Percentiles rank a stretch among this genome's conserved stretches.
Evolutionary conservation across 1,140 invertebrate species (phyloP).

Genomic region (Rhagoletis pomonella): DNA sequence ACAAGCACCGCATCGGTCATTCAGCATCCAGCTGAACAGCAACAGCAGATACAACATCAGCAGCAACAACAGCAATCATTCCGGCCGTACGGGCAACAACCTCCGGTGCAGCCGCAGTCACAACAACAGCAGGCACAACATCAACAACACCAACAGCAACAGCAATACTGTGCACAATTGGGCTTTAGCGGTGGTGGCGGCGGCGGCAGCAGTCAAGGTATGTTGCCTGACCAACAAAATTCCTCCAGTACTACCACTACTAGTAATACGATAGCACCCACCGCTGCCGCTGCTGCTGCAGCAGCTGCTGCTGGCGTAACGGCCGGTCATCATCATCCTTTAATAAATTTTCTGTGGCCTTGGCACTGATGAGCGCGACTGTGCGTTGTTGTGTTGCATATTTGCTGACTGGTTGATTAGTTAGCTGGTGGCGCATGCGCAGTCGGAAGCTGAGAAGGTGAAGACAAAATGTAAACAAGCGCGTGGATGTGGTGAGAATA

Average conservation of each 20-base stretch:
- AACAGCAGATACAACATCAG: conserved; percentile 58
- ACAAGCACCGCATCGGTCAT: conserved; percentile 67
- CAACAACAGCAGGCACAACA: conserved; percentile 50
- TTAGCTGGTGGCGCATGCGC: conserved; percentile 50
- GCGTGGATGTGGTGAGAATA: conserved; percentile 30
- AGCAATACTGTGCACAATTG: conserved; percentile 68
- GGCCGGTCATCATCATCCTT: conserved; percentile 69
- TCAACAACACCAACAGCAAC: conserved; percentile 49
- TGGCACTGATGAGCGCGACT: conserved; percentile 62
- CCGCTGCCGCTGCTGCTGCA: conserved; percentile 58
- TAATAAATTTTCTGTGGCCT: conserved; percentile 72
- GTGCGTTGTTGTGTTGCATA: conserved; percentile 44
- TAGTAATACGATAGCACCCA: conserved; percentile 59
- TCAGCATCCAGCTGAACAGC: conserved; percentile 68
- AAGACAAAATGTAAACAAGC: conserved; percentile 32
- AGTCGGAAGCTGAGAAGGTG: conserved; percentile 45
- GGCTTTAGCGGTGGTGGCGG: conserved; percentile 58
- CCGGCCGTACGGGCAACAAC: conserved; percentile 64
- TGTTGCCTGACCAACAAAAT: conserved; percentile 74
- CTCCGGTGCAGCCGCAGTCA: conserved; percentile 42
- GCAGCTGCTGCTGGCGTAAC: conserved; percentile 65
- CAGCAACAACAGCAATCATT: conserved; percentile 65
- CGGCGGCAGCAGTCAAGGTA: conserved; percentile 69
- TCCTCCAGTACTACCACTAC: conserved; percentile 71
- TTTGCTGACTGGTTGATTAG: conserved; percentile 49